Base-by-base conservation (phyloP, 2,113 vertebrate species). In the Illadopsis cleaveri region DNA sequence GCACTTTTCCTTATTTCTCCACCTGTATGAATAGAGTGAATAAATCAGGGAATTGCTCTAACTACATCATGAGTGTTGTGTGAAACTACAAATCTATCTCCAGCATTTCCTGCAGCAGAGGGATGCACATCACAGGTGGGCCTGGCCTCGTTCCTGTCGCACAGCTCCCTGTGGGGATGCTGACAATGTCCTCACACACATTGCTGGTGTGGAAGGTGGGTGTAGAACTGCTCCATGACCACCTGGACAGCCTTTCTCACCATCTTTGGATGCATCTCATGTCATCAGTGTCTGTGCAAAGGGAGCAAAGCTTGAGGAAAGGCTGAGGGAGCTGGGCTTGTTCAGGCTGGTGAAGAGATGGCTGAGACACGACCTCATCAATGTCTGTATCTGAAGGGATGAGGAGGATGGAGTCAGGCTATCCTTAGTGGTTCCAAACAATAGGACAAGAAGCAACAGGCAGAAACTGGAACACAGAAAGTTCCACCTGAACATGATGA, bases 151-250 rank as follows among this genome's bases (percentile, higher is more conserved):
- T 98, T 99, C 96, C 98, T 99, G 97, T 99, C 99, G 80, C 99
- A 98, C 50, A 99, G 98, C 73, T 99, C 98, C 96, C 99, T 99
- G 98, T 99, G 92, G 99, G 99, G 92, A 99, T 99, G 89, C 99
- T 99, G 97, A 98, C 99, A 75, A 98, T 99, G 95, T 99, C 99
- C 97, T 99, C 99, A 10, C 99, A 11, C 84, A 99, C 98, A 96
- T 97, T 99, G 98, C 99, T 99, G 80, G 98, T 98, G 98, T 99
- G 99, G 96, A 99, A 99, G 98, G 16, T 98, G 98, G 28, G 98
- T 99, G 97, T 98, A 98, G 94, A 99, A 99, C 91, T 99, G 99
- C 96, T 99, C 99, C 31, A 99, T 99, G 82, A 99, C 99, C 97
- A 99, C 99, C 96, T 99, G 98, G 15, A 98, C 98, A 47, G 98